These are phyloP conservation scores for Periophthalmus modestus DNA, from an alignment of 2,113 vertebrate species.

Conservation along the genomic window DNA sequence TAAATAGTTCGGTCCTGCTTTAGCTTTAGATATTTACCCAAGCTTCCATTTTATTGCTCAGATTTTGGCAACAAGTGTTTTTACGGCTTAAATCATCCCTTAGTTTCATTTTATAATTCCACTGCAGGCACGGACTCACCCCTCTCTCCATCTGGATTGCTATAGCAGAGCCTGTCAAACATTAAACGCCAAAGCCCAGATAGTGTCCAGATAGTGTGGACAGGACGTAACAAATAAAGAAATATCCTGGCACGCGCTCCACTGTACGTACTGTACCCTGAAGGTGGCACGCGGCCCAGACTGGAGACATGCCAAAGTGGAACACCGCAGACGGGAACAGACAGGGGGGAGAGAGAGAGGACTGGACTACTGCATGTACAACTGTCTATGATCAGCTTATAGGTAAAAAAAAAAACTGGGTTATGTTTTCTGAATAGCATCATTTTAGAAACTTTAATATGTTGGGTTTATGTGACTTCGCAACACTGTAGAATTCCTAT, in stretches of 20 bases:
- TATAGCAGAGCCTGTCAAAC: constrained; percentile 52
- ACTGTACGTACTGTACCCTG: constrained; percentile 99
- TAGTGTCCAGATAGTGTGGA: constrained; percentile 43
- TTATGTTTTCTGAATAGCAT: too few species aligned
- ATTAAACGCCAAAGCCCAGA: constrained; percentile 47
- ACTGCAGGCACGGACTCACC: constrained; percentile 41
- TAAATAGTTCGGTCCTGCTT: not conserved
- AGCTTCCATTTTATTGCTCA: not conserved
- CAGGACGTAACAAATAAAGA: constrained; percentile 51
- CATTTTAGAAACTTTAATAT: too few species aligned
- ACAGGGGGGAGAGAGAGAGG: constrained; percentile 47
- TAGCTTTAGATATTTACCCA: not conserved
- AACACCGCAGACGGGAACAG: constrained; percentile 46
- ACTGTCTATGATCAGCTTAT: not conserved
- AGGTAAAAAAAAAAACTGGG: not conserved
- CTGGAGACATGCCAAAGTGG: constrained; percentile 85
- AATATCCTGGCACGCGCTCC: constrained; percentile 85
- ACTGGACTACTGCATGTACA: not conserved
- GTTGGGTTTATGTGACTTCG: too few species aligned
- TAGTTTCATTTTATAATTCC: not conserved
- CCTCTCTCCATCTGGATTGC: constrained; percentile 35
- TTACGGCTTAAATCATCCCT: not conserved
- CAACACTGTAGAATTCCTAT: too few species aligned
- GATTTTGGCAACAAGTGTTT: not conserved
- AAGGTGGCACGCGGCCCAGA: constrained; percentile 85